Base-by-base conservation (phyloP, 53 echinoderm and acorn worm genomes). In the Paracentrotus lividus region DNA sequence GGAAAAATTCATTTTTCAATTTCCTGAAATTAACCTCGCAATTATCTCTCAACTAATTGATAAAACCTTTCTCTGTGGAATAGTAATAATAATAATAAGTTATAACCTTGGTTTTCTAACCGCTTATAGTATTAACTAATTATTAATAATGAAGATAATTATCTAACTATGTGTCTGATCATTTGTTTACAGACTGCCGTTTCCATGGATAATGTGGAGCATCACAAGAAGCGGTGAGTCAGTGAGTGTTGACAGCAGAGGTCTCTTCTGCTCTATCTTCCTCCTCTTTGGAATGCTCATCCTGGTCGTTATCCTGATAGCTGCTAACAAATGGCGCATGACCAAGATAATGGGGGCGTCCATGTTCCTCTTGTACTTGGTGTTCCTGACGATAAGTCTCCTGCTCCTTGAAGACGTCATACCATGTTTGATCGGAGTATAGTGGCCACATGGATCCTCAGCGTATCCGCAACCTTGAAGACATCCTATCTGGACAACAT, bases 251-350 rank as follows among this genome's bases (percentile, higher is more conserved):
- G 66, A 93, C 38, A 97, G 97, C 66, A 78, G 89, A 58, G 97
- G 96, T 14, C 95, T 99, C 42, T 97, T 97, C 95, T 99, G 99
- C 76, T 97, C 99, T 40, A 96, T 99, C 85, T 91, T 99, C 16
- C 95, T 99, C 12, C 97, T 99, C 51, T 99, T 99, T 92, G 95
- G 93, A 14, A 97, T 99, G 99, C 92, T 99, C 7, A 60, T 97
- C 15, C 88, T 99, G 77, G 96, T 99, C 31, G 96, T 97, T 84
- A 69, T 96, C 40, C 93, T 93, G 90, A 99, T 99, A 77, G 97
- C 96, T 18, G 94, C 92, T 49, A 95, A 88, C 90, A 92, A 92
- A 24, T 99, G 99, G 99, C 94, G 90, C 13, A 99, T 99, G 99
- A 99, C 99, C 66, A 97, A 96, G 52, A 31, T 16, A 0, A 93